Base-by-base conservation (phyloP, 2,888 invertebrate species). In the Tubulanus polymorphus region DNA sequence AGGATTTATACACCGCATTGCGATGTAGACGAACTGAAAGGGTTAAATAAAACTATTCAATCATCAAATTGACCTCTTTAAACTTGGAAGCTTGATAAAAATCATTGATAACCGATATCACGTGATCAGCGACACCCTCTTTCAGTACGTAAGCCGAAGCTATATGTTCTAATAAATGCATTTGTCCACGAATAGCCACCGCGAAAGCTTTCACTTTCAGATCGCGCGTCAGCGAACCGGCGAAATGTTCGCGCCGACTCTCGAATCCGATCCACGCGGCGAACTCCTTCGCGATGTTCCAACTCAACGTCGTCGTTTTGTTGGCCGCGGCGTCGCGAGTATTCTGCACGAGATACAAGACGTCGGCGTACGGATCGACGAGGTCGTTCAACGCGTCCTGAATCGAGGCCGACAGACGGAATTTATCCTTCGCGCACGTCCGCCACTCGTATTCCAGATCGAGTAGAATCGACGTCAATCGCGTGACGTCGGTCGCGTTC, bases 141-240 rank as follows among this genome's bases (percentile, higher is more conserved):
- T 64, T 60, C 25, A 73, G 52, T 27, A 60, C 51, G 57, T 67
- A 73, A 18, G 66, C 65, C 30, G 62, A 59, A 15, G 67, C 65
- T 27, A 65, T 64, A 37, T 64, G 54, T n/a, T 67, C 67, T 55
- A 71, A 65, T 56, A 66, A 64, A 1, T 64, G 57, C 48, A 67
- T 60, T 51, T 72, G 67, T 35, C 57, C 60, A 5, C 65, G 57
- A 1, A 65, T 67, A 26, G 65, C 63, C 23, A 68, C 55, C 20
- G 58, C 53, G 46, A 65, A 67, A 0, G 64, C 65, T 37, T 57
- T 48, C 32, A 62, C 20, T 3, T 29, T n/a, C 15, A 37, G 23
- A 2, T 23, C 18, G 2, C 27, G 18, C 18, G 37, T 37, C 20
- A 48, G 28, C 3, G 2, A 29, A n/a, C n/a, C n/a, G n/a, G n/a